Evolutionary conservation across 2,888 invertebrate genomes (phyloP).

Genomic region (Clivina fossor): DNA sequence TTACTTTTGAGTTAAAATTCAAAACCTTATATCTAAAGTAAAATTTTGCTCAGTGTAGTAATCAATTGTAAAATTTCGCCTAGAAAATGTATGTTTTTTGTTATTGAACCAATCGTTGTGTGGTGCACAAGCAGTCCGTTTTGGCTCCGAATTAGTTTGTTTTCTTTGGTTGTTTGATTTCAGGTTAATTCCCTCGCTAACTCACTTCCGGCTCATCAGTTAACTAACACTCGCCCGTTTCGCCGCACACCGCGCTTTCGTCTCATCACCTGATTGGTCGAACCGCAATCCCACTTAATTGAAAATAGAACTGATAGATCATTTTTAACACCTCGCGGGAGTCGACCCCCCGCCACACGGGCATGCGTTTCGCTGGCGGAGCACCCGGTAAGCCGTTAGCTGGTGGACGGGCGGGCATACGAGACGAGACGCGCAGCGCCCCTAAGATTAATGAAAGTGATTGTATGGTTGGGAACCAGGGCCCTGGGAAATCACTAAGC

Average conservation of each 20-base stretch:
- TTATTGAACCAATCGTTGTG: too few species aligned
- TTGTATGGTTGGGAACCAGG: slow-evolving; percentile 31
- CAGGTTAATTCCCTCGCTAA: slow-evolving; percentile 11
- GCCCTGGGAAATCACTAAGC: slow-evolving; percentile 34
- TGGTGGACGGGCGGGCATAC: too few species aligned
- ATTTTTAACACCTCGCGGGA: slow-evolving; percentile 28
- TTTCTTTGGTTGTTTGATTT: slow-evolving; percentile 11
- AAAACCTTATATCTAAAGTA: too few species aligned
- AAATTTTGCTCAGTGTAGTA: too few species aligned
- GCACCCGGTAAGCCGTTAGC: too few species aligned
- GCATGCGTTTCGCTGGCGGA: too few species aligned
- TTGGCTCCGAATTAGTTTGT: slow-evolving; percentile 4
- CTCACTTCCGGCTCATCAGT: slow-evolving; percentile 19
- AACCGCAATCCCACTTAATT: slow-evolving; percentile 17
- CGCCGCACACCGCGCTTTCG: background rate
- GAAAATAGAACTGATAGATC: slow-evolving; percentile 24
- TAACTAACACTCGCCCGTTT: slow-evolving; percentile 18
- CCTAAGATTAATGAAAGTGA: slow-evolving; percentile 32
- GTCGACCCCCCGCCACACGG: too few species aligned
- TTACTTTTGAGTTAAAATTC: too few species aligned
- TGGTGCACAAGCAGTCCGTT: too few species aligned
- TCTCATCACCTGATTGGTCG: slow-evolving; percentile 14
- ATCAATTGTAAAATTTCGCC: too few species aligned
- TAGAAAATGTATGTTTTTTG: too few species aligned
- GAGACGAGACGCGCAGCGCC: background rate